Percentiles rank a stretch among this genome's conserved stretches.
Evolutionary conservation across 2,888 invertebrate species (phyloP).

Genomic region (Temnothorax rugatulus): DNA sequence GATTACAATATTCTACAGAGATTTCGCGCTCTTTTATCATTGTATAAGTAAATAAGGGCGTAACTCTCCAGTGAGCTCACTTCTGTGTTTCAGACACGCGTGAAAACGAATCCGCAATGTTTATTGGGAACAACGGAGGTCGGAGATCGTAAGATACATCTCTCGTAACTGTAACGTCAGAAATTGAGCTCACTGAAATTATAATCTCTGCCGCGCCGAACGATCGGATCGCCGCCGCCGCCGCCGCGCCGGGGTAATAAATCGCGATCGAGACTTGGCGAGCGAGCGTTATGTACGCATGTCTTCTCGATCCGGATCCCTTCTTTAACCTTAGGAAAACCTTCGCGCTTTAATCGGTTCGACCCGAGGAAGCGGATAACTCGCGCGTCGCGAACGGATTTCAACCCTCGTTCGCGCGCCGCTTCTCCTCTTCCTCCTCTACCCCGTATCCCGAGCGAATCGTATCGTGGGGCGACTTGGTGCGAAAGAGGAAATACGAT

Average conservation of each 20-base stretch:
- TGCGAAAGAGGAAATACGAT: constrained; percentile 69
- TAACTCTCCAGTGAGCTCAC: background rate
- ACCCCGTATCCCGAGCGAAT: constrained; percentile 61
- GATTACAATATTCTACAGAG: constrained; percentile 19
- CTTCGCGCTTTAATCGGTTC: constrained; percentile 38
- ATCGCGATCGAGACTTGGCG: background rate
- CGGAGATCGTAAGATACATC: background rate
- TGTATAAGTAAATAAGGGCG: background rate
- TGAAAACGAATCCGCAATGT: background rate
- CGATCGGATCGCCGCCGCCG: too few species aligned
- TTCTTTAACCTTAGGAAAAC: constrained; percentile 5
- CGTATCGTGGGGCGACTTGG: constrained; percentile 63
- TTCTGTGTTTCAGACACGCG: background rate
- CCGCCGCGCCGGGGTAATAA: background rate
- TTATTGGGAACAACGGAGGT: background rate
- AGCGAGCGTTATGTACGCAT: background rate
- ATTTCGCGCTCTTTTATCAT: background rate
- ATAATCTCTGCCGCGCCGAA: background rate
- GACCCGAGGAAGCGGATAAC: constrained; percentile 29
- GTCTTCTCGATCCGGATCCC: background rate
- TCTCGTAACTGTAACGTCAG: background rate
- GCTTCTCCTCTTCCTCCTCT: constrained; percentile 43
- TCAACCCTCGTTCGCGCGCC: constrained; percentile 40
- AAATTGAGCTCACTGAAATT: constrained; percentile 13
- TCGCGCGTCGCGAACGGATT: constrained; percentile 34